Evolutionary conservation across 2,113 vertebrate genomes (phyloP), one percentile per base, ranked within the genome.

Genomic region (Petroica traversi): DNA sequence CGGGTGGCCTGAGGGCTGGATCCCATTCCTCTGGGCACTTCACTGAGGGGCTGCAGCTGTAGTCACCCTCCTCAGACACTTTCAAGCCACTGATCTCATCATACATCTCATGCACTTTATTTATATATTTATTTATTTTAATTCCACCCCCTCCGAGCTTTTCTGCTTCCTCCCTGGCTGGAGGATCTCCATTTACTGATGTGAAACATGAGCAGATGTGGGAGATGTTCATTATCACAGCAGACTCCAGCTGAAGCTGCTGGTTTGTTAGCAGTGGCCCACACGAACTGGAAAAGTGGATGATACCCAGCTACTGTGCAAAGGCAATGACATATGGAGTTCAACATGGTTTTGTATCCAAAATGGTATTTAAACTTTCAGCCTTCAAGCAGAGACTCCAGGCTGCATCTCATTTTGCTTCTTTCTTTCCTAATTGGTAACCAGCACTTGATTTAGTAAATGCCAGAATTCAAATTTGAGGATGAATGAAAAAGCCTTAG

Each of bases 401-500:
- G 76, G 64, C 45, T 89, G 55, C 33, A 67, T 95, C 80, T 95
- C 78, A 79, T 71, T 96, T 87, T 87, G 45, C 46, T 90, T 86
- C 91, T 85, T 89, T 69, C 59, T 91, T 97, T 63, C 43, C 52
- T 95, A 93, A 97, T 97, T 96, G 97, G 75, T 87, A 97, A 93
- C 82, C 82, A 88, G 89, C 67, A 64, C 85, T 96, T 94, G 73
- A 97, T 97, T 96, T 96, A 96, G 88, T 89, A 97, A 97, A 98
- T 95, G 94, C 87, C 93, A 97, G 46, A 25, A 64, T 95, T 98
- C 62, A 82, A 7, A 69, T 90, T 46, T 54, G 29, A 91, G 51
- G 79, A 95, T 93, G 96, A 95, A 97, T 93, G 67, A 93, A 91
- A 97, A 96, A 95, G 89, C 95, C 89, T 45, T 63, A 84, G 95